Conservation (phyloP, 2,113 vertebrate genomes). For the Psettodes erumei region DNA sequence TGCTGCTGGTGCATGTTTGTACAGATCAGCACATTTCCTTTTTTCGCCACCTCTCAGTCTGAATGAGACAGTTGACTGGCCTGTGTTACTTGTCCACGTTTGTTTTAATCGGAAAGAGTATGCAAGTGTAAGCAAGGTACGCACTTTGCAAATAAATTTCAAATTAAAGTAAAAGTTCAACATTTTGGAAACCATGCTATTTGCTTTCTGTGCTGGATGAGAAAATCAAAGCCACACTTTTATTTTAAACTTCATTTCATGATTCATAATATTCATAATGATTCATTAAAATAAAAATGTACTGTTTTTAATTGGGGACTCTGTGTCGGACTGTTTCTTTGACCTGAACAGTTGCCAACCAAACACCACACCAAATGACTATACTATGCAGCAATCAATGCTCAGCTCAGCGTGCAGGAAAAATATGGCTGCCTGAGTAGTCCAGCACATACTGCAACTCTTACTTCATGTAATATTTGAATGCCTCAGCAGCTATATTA, state of each 20-base stretch:
- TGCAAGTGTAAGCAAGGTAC: background rate
- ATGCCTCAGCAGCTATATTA: conserved; percentile 35
- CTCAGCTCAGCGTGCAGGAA: background rate
- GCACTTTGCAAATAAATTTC: background rate
- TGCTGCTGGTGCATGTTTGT: conserved; percentile 54
- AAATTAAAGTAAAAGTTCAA: background rate
- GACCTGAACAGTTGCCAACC: too few relatives aligned
- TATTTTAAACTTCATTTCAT: too few relatives aligned
- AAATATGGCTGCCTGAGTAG: too few relatives aligned
- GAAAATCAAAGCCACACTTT: background rate
- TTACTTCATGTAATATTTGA: background rate
- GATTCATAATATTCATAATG: too few relatives aligned
- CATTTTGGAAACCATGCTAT: background rate
- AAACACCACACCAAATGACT: too few relatives aligned
- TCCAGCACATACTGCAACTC: background rate
- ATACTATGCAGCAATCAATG: too few relatives aligned
- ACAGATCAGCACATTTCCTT: conserved; percentile 44
- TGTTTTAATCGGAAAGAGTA: background rate
- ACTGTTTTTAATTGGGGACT: background rate
- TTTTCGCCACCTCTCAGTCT: conserved; percentile 24
- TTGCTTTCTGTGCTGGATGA: background rate
- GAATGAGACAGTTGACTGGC: conserved; percentile 53
- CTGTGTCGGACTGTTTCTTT: too few relatives aligned
- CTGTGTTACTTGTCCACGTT: too few relatives aligned
- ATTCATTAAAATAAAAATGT: too few relatives aligned